phyloP scores from a whole-genome alignment of 2,113 vertebrate species.

The Cervus canadensis region DNA sequence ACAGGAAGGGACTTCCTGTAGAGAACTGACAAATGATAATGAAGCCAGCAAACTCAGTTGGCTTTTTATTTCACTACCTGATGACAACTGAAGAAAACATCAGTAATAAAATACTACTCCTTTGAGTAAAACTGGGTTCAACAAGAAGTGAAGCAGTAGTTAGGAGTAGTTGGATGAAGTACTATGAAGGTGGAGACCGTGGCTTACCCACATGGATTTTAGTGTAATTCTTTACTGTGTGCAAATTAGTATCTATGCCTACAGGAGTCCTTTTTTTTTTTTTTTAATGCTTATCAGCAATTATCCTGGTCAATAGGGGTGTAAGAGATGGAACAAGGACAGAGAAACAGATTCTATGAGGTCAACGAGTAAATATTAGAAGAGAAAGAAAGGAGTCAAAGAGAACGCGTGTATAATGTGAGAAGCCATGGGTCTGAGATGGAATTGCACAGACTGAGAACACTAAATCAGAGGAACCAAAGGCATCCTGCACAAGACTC shows the following conservation, averaged over 20 bases:
- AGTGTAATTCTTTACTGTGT: not conserved
- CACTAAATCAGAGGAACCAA: not conserved
- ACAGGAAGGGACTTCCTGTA: not conserved
- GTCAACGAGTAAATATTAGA: not conserved
- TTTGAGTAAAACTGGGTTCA: constrained; percentile 36
- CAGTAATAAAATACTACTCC: constrained; percentile 41
- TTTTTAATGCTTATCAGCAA: not conserved
- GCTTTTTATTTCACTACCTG: constrained; percentile 18
- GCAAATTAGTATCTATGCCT: constrained; percentile 31
- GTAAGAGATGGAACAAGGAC: not conserved
- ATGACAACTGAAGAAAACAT: constrained; percentile 24
- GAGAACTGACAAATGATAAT: constrained; percentile 11
- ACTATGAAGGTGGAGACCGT: not conserved
- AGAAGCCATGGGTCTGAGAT: not conserved
- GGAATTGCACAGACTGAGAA: not conserved
- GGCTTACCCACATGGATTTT: not conserved
- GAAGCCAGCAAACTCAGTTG: not conserved
- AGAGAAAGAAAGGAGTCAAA: not conserved
- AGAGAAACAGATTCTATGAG: not conserved
- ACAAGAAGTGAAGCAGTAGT: constrained; percentile 32
- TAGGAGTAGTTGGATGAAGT: not conserved
- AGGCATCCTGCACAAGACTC: not conserved
- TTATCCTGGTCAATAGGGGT: not conserved
- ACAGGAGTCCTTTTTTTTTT: not conserved
- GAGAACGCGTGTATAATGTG: not conserved